Base-by-base conservation (phyloP, 2,797 vertebrate genomes). In the Fistularia commersonii region DNA sequence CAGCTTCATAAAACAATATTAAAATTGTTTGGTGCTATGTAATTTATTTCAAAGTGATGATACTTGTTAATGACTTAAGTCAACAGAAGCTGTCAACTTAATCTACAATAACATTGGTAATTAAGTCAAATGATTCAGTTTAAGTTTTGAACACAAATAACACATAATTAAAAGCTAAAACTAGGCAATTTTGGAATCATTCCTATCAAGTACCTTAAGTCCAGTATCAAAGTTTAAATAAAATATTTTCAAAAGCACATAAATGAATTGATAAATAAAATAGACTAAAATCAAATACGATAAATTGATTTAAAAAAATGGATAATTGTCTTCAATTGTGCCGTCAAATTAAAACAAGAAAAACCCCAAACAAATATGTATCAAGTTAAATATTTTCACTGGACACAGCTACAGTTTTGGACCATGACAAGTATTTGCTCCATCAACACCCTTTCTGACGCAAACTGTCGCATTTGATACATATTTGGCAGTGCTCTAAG, bases 11-110 rank as follows among this genome's bases (percentile, higher is more conserved):
- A 83, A 84, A 91, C 84, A 89, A 88, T 85, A 83, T 77, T 77
- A 80, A 86, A 89, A 81, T 83, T 88, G 85, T 91, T 70, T 84
- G 75, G 61, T 35, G 37, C 57, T 68, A 70, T 66, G 63, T 69
- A 66, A 84, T 86, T 87, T 83, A 88, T 85, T 83, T 87, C 59
- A 71, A 85, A 77, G 83, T 72, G 86, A 85, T 82, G 83, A 85
- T 67, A 87, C 77, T 68, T 57, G 65, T 69, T 78, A 83, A 85
- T 81, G 70, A 63, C 60, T 66, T 48, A 58, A 69, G 76, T 81
- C 74, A 80, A 74, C 72, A 72, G 41, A 43, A 62, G 64, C 8
- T 62, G 66, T 61, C 50, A 38, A 50, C 72, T 66, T 76, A 69
- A 67, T 66, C 53, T 57, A 10, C 46, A 46, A 69, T 32, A 61